Base-by-base conservation (phyloP, 2,113 vertebrate species). In the Istiophorus platypterus region DNA sequence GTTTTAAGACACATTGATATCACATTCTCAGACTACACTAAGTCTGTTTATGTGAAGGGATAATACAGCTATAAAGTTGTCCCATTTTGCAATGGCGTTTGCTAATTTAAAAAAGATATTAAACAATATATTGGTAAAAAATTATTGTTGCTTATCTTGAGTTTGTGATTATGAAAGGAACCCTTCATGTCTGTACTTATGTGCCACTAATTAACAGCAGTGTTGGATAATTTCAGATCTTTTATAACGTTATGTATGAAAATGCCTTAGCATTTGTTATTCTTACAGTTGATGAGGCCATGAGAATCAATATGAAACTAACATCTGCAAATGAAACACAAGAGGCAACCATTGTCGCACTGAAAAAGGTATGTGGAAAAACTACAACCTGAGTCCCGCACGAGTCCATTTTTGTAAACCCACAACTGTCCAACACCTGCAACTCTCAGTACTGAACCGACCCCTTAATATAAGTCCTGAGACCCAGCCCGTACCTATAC, bases 221-320 rank as follows among this genome's bases (percentile, higher is more conserved):
- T 22, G 27, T 68, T 20, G 39, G n/a, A 47, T 11, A 22, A 2
- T n/a, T 24, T n/a, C 57, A 67, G 49, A 26, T 9, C 13, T 59
- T 9, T 11, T 7, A 34, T 22, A n/a, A 15, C 10, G 37, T 62
- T 29, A 34, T 56, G 3, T 51, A 10, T 63, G 14, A 42, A 45
- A 20, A 1, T 31, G 5, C 22, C 17, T 54, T 42, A 27, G 7
- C 6, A 1, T 76, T 10, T 91, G n/a, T 81, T 0, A 5, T 82
- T 65, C 3, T 92, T 90, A 0, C 88, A 99, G 98, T 97, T 81
- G 95, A 97, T 56, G 96, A 97, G 92, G 96, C 97, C 29, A 93
- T 96, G 85, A 95, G 93, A 71, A 87, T 95, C 39, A 99, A 98
- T 78, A 95, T 93, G 87, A 97, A 96, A 77, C 90, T 98, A 70